Evolutionary conservation across 2,888 invertebrate genomes (phyloP).

Genomic region (Drosophila planitibia): DNA sequence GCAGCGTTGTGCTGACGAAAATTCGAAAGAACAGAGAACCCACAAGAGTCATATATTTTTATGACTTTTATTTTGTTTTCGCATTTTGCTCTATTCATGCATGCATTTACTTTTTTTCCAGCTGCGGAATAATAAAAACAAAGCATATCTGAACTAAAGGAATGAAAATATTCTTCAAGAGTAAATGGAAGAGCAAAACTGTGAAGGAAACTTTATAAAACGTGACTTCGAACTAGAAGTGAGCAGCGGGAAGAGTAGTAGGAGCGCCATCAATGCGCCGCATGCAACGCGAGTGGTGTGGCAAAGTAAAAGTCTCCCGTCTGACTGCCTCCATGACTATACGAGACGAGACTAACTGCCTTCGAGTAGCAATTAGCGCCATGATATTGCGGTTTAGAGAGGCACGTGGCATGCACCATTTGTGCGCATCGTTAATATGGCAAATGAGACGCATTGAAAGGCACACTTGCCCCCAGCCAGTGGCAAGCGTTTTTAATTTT

Average conservation of each 20-base stretch:
- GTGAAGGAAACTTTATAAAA: slow-evolving; percentile 66
- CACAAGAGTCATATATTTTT: slow-evolving; percentile 19
- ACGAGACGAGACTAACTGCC: slow-evolving; percentile 35
- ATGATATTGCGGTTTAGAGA: slow-evolving; percentile 71
- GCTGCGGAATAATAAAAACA: slow-evolving; percentile 18
- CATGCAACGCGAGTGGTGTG: slow-evolving; percentile 13
- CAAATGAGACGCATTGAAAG: slow-evolving; percentile 66
- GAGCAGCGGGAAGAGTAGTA: not conserved
- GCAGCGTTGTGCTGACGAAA: not conserved
- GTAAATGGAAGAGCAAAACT: slow-evolving; percentile 51
- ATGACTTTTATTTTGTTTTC: slow-evolving; percentile 38
- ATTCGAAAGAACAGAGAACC: not conserved
- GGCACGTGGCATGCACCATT: slow-evolving; percentile 57
- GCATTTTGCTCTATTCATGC: slow-evolving; percentile 16
- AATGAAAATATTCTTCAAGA: slow-evolving; percentile 30
- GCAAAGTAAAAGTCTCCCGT: slow-evolving; percentile 21
- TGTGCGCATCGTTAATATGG: slow-evolving; percentile 57
- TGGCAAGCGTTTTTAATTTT: slow-evolving; percentile 30
- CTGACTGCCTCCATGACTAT: slow-evolving; percentile 44
- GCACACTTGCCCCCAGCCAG: slow-evolving; percentile 21
- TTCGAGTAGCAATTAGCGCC: slow-evolving; percentile 80
- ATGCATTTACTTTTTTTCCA: slow-evolving; percentile 10
- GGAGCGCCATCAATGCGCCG: not conserved
- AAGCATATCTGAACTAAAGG: slow-evolving; percentile 42
- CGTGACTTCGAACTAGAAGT: slow-evolving; percentile 67